Conservation (phyloP, 2,888 invertebrate species). For the Carabus problematicus region DNA sequence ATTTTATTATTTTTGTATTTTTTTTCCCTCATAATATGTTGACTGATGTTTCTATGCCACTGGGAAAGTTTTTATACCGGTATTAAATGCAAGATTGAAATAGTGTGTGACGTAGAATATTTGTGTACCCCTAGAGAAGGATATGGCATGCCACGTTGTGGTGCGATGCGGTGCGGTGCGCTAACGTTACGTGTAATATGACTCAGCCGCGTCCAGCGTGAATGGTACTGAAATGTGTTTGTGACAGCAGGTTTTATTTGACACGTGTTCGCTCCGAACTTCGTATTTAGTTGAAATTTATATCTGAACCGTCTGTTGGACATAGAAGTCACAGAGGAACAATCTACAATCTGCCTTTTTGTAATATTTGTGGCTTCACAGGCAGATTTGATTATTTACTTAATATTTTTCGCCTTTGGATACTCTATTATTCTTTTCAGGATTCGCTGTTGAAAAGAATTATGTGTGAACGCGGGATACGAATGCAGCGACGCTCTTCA, state of each 20-base stretch:
- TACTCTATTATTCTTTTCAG: constrained; percentile 31
- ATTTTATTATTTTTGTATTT: too few species aligned
- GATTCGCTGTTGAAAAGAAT: constrained; percentile 26
- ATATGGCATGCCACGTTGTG: too few species aligned
- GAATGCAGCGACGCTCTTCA: constrained; percentile 2
- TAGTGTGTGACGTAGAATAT: too few species aligned
- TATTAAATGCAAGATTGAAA: too few species aligned
- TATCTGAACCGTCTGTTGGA: constrained; percentile 16
- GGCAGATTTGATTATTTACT: constrained; percentile 38
- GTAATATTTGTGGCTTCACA: constrained; percentile 11
- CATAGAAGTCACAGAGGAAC: constrained; percentile 14
- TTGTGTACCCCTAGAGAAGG: too few species aligned
- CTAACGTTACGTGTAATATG: too few species aligned
- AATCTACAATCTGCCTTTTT: constrained; percentile 2
- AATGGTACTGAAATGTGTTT: constrained; percentile 22
- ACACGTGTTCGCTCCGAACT: constrained; percentile 23
- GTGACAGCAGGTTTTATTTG: constrained; percentile 33
- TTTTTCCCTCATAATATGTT: too few species aligned
- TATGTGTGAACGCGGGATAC: constrained; percentile 31
- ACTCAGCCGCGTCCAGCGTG: constrained; percentile 11
- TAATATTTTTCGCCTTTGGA: constrained; percentile 33
- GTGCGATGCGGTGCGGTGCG: too few species aligned
- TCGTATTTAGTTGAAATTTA: constrained; percentile 32
- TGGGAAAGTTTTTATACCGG: too few species aligned
- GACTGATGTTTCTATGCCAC: too few species aligned